Evolutionary conservation across 2,888 invertebrate species (phyloP).

Genomic region (Papilio protenor): DNA sequence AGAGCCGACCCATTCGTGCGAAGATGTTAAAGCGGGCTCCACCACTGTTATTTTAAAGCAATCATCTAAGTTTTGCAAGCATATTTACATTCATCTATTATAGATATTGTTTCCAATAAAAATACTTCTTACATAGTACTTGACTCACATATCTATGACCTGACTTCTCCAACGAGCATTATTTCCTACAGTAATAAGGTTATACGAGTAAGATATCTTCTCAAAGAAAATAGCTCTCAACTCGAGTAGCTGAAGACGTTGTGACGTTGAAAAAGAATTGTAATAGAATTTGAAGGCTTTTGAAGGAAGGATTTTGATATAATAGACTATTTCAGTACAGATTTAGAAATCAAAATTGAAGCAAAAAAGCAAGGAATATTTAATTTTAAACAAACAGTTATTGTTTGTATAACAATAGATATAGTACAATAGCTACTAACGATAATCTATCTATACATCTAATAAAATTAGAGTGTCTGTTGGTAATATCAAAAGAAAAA

Average conservation of each 20-base stretch:
- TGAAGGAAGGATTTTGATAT: neutral
- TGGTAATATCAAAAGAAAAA: too few species aligned
- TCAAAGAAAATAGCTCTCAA: conserved; percentile 1
- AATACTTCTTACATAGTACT: neutral
- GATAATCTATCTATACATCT: too few species aligned
- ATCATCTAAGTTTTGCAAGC: neutral
- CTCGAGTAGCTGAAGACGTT: neutral
- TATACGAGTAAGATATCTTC: conserved; percentile 4
- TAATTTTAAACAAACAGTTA: neutral
- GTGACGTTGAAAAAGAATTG: neutral
- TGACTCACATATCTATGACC: neutral
- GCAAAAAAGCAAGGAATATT: neutral
- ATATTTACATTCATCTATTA: neutral
- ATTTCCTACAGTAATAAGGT: conserved; percentile 5
- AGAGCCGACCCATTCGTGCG: too few species aligned
- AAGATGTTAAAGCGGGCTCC: too few species aligned
- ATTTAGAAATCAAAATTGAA: neutral
- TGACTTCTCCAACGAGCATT: neutral
- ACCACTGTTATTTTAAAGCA: neutral
- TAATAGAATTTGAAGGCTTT: neutral
- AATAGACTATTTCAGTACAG: neutral
- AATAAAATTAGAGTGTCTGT: too few species aligned
- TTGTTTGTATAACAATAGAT: too few species aligned
- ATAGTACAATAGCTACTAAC: too few species aligned
- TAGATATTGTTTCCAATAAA: neutral